Evolutionary conservation across 2,113 vertebrate genomes (phyloP).

Genomic region (Regulus satrapa): DNA sequence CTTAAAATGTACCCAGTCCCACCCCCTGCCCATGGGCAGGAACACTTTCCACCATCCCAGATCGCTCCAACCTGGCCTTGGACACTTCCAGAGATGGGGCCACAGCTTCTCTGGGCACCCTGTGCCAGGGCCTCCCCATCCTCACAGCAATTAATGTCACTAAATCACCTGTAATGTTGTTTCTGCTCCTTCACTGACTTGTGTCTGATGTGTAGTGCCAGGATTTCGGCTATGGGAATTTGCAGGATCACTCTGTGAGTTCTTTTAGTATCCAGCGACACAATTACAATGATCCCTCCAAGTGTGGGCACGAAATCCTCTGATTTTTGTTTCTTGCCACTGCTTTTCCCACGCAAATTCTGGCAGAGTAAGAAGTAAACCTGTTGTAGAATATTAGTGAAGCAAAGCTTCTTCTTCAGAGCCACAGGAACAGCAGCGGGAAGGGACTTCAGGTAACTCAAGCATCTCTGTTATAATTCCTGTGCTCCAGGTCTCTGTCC

Average conservation of each 20-base stretch:
- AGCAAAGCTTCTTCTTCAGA: background rate
- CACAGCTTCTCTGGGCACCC: background rate
- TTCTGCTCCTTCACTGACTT: background rate
- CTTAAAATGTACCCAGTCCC: fast-evolving
- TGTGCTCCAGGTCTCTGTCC: background rate
- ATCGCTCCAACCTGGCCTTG: background rate
- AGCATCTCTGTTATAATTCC: background rate
- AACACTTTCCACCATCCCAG: background rate
- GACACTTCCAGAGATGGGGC: background rate
- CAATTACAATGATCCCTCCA: background rate
- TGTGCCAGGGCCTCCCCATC: background rate
- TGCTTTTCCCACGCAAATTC: background rate
- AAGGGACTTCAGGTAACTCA: background rate
- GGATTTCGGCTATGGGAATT: background rate
- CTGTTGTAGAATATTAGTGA: background rate
- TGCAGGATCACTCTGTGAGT: background rate
- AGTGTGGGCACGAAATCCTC: background rate
- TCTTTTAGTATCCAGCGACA: background rate
- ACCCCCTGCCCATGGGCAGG: background rate
- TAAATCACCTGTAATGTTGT: background rate
- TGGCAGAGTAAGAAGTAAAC: background rate
- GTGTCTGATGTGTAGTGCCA: background rate
- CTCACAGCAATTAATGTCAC: background rate
- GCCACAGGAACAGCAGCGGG: background rate
- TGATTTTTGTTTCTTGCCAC: background rate